Conservation (phyloP, 2,113 vertebrate species). For the Percopsis transmontana region DNA sequence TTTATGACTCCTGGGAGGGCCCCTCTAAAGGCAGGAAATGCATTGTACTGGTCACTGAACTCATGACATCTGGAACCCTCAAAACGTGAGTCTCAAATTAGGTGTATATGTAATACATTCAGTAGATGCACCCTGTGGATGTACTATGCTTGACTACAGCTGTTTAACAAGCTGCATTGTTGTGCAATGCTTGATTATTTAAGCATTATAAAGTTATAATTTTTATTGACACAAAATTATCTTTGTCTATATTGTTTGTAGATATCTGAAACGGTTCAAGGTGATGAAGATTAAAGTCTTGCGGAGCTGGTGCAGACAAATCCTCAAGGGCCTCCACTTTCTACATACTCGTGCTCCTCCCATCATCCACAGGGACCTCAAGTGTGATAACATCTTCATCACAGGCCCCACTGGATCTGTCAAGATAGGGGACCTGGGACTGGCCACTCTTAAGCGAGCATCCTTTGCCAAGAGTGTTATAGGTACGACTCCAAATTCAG, state of each 20-base stretch:
- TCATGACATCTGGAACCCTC: slow-evolving; percentile 97
- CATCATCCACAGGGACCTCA: slow-evolving; percentile 97
- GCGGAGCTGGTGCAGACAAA: slow-evolving; percentile 97
- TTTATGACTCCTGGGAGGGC: slow-evolving; percentile 99
- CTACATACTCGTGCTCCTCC: slow-evolving; percentile 95
- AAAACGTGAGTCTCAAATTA: slow-evolving; percentile 89
- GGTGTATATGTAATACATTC: background rate
- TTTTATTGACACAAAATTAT: background rate
- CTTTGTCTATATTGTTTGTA: slow-evolving; percentile 47
- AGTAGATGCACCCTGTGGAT: background rate
- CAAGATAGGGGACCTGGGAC: slow-evolving; percentile 96
- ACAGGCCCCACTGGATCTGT: slow-evolving; percentile 98
- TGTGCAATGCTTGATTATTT: too few species aligned
- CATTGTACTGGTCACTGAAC: slow-evolving; percentile 96
- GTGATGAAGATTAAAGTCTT: slow-evolving; percentile 99
- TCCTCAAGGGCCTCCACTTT: slow-evolving; percentile 97
- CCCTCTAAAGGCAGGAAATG: slow-evolving; percentile 96
- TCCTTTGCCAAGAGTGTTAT: slow-evolving; percentile 99
- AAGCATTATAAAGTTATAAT: too few species aligned
- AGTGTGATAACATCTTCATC: slow-evolving; percentile 99
- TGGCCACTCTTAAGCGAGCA: slow-evolving; percentile 93
- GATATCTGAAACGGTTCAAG: slow-evolving; percentile 97
- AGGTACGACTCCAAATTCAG: slow-evolving; percentile 82
- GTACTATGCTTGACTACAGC: too few species aligned
- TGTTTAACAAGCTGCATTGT: too few species aligned